These are phyloP conservation scores for Amphiura filiformis DNA, from an alignment of 35 echinoderm and acorn worm genomes.

Conservation along the genomic window DNA sequence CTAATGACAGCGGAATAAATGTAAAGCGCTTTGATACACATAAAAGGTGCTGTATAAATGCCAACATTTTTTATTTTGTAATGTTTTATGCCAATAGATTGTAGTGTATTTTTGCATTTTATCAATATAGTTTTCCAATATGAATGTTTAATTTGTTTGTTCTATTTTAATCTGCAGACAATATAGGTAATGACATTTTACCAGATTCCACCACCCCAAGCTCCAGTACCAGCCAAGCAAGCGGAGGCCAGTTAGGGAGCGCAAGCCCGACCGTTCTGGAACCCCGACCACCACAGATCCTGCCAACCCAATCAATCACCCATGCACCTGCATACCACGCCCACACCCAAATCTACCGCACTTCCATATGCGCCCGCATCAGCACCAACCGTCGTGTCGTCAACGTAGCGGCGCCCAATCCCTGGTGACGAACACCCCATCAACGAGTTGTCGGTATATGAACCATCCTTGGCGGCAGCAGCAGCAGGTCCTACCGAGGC, in stretches of 20 bases:
- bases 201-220: background rate
- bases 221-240: background rate
- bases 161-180: background rate
- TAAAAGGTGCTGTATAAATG: no score
- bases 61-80: no score
- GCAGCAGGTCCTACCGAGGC: no score
- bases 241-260: background rate
- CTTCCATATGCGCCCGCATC: background rate
- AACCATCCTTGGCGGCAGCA: background rate
- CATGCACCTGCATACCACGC: background rate
- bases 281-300: background rate
- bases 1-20: no score
- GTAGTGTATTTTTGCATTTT: no score
- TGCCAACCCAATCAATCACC: no score
- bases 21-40: no score
- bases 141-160: background rate
- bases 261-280: no score
- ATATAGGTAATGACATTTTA: background rate
- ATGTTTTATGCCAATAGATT: no score
- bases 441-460: background rate
- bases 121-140: no score
- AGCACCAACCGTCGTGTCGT: background rate
- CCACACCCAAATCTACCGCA: background rate
- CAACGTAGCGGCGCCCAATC: background rate
- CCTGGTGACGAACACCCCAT: background rate